Conservation (phyloP, 1,140 invertebrate species). For the Telenomus remus region DNA sequence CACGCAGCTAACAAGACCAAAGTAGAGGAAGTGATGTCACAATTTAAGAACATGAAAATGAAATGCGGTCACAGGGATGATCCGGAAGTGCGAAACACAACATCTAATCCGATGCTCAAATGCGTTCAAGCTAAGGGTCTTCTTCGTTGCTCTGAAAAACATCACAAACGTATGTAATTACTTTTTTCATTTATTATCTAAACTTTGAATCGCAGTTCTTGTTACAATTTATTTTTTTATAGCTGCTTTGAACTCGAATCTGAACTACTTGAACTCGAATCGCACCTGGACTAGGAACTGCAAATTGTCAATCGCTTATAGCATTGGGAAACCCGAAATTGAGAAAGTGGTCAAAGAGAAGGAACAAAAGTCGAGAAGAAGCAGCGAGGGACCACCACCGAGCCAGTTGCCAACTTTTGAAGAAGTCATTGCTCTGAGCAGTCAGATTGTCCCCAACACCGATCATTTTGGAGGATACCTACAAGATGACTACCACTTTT, state of each 20-base stretch:
- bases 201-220: background rate
- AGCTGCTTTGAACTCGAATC: conserved; percentile 18
- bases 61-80: conserved; percentile 53
- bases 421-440: conserved; percentile 24
- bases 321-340: conserved; percentile 14
- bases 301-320: conserved; percentile 30
- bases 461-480: conserved; percentile 49
- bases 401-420: conserved; percentile 31
- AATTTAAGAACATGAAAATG: conserved; percentile 53
- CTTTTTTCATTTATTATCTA: background rate
- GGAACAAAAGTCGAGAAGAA: conserved; percentile 1
- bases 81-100: conserved; percentile 25
- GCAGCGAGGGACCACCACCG: conserved; percentile 18
- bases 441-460: conserved; percentile 15
- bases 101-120: conserved; percentile 22
- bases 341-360: background rate
- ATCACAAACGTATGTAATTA: conserved; percentile 11
- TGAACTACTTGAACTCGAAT: conserved; percentile 7
- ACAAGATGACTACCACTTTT: conserved; percentile 21
- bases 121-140: conserved; percentile 14
- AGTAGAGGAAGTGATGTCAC: conserved; percentile 61
- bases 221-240: background rate
- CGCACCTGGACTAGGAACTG: conserved; percentile 38
- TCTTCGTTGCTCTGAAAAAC: conserved; percentile 8
- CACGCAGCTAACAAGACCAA: conserved; percentile 49